A percentile compares a stretch with the other conserved stretches of the same genome.
These are phyloP conservation scores for Eupithecia tripunctaria DNA, from an alignment of 2,888 invertebrate species.

Conservation along the genomic window DNA sequence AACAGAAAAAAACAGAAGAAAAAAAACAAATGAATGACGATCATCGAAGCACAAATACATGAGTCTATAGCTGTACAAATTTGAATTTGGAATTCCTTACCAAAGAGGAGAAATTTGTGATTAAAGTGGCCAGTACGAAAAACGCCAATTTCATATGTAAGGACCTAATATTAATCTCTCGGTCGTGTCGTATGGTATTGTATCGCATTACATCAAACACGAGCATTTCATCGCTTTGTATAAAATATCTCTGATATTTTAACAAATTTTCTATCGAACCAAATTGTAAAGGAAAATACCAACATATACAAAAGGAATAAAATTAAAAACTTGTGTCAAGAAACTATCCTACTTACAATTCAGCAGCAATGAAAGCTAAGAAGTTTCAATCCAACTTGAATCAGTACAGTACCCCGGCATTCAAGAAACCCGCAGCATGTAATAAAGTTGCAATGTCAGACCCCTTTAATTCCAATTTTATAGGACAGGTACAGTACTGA, in stretches of 20 bases:
- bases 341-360: conserved; percentile 13
- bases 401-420: conserved; percentile 20
- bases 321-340: conserved; percentile 18
- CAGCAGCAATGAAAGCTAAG: conserved; percentile 28
- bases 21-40: too few species aligned
- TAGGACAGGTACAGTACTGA: conserved; percentile 40
- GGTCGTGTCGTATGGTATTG: not conserved
- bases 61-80: too few species aligned
- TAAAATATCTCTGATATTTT: not conserved
- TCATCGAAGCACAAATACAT: too few species aligned
- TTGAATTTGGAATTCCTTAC: too few species aligned
- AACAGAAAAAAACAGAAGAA: too few species aligned
- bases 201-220: not conserved
- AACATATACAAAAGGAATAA: conserved; percentile 10
- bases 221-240: not conserved
- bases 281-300: not conserved
- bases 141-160: too few species aligned
- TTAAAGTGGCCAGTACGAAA: too few species aligned
- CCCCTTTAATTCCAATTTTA: conserved; percentile 39
- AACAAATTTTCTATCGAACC: not conserved
- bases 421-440: conserved; percentile 27
- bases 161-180: too few species aligned
- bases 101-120: too few species aligned
- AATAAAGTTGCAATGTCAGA: conserved; percentile 35
- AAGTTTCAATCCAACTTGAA: conserved; percentile 29